Conservation (phyloP, 2,113 vertebrate genomes). For the Poeciliopsis occidentalis region DNA sequence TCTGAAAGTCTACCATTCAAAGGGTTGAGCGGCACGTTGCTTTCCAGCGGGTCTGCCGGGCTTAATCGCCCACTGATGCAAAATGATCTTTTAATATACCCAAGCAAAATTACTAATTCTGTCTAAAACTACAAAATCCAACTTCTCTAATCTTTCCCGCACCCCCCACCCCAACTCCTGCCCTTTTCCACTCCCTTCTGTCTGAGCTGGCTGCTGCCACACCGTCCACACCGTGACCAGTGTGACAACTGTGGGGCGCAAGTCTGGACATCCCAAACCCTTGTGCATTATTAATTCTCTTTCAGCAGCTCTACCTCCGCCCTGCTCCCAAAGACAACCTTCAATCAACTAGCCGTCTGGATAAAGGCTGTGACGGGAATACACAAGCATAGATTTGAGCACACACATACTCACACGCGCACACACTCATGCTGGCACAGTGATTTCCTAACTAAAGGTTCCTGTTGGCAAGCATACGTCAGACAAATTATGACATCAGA, state of each 20-base stretch:
- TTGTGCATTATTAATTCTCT: slow-evolving; percentile 59
- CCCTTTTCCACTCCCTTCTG: neutral
- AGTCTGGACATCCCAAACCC: slow-evolving; percentile 39
- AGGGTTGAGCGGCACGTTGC: slow-evolving; percentile 17
- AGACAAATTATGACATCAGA: slow-evolving; percentile 72
- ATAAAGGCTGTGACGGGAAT: slow-evolving; percentile 45
- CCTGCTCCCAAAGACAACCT: slow-evolving; percentile 52
- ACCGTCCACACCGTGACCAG: slow-evolving; percentile 47
- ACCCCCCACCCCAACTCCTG: slow-evolving; percentile 7
- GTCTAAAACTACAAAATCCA: slow-evolving; percentile 52
- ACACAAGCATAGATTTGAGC: slow-evolving; percentile 6
- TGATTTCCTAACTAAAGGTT: slow-evolving; percentile 48
- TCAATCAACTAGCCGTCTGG: slow-evolving; percentile 55
- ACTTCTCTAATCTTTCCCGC: slow-evolving; percentile 31
- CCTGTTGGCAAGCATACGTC: slow-evolving; percentile 49
- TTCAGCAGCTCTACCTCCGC: slow-evolving; percentile 28
- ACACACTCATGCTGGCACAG: neutral
- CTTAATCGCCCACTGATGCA: slow-evolving; percentile 47
- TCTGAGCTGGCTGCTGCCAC: slow-evolving; percentile 24
- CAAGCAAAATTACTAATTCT: slow-evolving; percentile 44
- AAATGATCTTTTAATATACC: slow-evolving; percentile 62
- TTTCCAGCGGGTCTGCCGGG: slow-evolving; percentile 19
- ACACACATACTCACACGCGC: neutral
- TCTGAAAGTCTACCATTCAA: slow-evolving; percentile 29
- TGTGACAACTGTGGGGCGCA: slow-evolving; percentile 53